A percentile compares a stretch with the other conserved stretches of the same genome.
Conservation (phyloP, 2,113 vertebrate genomes). For the Zosterops hypoxanthus region DNA sequence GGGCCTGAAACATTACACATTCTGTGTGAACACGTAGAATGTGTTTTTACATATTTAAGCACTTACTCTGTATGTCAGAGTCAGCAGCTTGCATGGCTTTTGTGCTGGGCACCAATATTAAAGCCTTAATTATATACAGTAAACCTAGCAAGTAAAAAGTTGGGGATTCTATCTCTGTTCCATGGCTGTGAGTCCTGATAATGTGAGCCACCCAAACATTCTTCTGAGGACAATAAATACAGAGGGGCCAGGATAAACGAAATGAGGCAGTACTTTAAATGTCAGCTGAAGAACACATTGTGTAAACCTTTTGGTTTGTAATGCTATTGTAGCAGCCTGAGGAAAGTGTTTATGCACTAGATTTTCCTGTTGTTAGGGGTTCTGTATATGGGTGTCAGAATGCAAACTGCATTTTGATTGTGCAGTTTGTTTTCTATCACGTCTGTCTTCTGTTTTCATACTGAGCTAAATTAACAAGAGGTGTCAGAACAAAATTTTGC, state of each 20-base stretch:
- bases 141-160: background rate
- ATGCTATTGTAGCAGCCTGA: background rate
- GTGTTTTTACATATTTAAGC: background rate
- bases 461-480: background rate
- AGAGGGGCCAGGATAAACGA: background rate
- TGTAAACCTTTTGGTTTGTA: background rate
- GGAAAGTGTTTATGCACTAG: background rate
- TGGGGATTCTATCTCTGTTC: background rate
- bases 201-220: background rate
- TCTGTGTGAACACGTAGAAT: background rate
- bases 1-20: background rate
- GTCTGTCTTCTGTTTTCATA: background rate
- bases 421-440: background rate
- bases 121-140: background rate
- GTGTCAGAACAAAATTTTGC: background rate
- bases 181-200: background rate
- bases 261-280: background rate
- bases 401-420: background rate
- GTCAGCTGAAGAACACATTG: background rate
- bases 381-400: background rate
- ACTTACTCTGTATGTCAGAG: background rate
- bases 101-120: background rate
- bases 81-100: background rate
- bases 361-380: background rate
- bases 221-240: background rate